Evolutionary conservation across 2,113 vertebrate species (phyloP).

Genomic region (Rhabdornis inornatus): DNA sequence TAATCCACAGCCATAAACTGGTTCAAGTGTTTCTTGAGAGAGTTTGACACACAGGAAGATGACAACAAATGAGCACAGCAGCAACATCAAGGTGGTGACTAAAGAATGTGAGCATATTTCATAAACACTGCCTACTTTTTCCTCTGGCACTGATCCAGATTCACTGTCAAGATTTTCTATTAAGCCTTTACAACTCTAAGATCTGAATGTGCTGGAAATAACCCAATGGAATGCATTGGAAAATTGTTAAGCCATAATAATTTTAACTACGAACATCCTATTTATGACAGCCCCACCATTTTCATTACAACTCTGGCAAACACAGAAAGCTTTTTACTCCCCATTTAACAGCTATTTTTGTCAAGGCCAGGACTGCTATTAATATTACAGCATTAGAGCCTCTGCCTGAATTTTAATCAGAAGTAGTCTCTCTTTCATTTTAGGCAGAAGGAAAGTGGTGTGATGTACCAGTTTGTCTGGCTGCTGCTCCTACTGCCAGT

Average conservation of each 20-base stretch:
- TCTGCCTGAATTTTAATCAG: constrained; percentile 45
- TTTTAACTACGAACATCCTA: constrained; percentile 14
- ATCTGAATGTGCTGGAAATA: constrained; percentile 28
- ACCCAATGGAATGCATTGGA: neutral
- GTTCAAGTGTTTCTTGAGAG: neutral
- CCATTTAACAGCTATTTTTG: constrained; percentile 61
- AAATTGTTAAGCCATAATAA: constrained; percentile 60
- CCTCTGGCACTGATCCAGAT: neutral
- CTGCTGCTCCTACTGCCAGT: neutral
- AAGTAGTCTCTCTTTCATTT: neutral
- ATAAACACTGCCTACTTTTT: neutral
- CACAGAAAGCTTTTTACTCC: constrained; percentile 51
- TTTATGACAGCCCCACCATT: constrained; percentile 48
- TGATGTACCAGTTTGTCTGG: neutral
- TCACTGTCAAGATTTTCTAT: neutral
- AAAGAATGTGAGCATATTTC: neutral
- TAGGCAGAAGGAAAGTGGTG: neutral
- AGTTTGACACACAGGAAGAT: neutral
- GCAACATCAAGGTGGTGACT: neutral
- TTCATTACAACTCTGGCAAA: constrained; percentile 59
- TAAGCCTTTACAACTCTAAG: constrained; percentile 19
- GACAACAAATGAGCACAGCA: neutral
- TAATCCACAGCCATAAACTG: neutral
- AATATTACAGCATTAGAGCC: constrained; percentile 7
- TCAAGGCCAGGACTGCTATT: constrained; percentile 7